Conservation (phyloP, 2,113 vertebrate species). For the Nibea albiflora region DNA sequence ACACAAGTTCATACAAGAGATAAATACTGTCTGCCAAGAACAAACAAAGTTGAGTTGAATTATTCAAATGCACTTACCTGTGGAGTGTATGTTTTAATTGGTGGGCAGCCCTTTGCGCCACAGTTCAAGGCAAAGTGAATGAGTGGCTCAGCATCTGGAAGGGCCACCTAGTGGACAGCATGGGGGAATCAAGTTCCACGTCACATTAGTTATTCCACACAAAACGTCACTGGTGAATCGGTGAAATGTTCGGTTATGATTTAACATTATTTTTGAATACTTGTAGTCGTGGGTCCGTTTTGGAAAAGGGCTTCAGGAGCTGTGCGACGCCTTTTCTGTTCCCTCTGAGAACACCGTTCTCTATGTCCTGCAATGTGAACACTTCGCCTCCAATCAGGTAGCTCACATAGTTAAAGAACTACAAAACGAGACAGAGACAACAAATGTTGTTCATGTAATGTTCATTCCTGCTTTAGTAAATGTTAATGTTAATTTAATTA, state of each 20-base stretch:
- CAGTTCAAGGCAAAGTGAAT: constrained; percentile 88
- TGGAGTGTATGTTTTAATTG: constrained; percentile 85
- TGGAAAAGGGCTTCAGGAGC: constrained; percentile 84
- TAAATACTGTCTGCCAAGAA: neutral
- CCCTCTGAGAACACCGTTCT: constrained; percentile 85
- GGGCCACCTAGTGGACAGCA: constrained; percentile 78
- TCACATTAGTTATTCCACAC: neutral
- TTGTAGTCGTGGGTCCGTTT: constrained; percentile 84
- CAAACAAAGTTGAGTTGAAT: too few species aligned
- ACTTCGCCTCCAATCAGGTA: constrained; percentile 88
- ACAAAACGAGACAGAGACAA: constrained; percentile 10
- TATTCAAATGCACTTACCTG: constrained; percentile 66
- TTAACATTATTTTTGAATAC: constrained; percentile 48
- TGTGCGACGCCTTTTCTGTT: constrained; percentile 86
- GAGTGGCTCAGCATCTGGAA: constrained; percentile 83
- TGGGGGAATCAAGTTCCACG: neutral
- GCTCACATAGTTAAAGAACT: constrained; percentile 89
- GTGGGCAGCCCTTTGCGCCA: constrained; percentile 84
- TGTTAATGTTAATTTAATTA: neutral
- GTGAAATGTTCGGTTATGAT: neutral
- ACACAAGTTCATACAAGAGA: neutral
- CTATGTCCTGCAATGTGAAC: constrained; percentile 87
- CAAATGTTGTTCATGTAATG: neutral
- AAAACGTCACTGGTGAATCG: neutral
- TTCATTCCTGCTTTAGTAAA: neutral